Evolutionary conservation across 2,888 invertebrate species (phyloP), one percentile per base, ranked within the genome.

Genomic region (Merodon equestris): DNA sequence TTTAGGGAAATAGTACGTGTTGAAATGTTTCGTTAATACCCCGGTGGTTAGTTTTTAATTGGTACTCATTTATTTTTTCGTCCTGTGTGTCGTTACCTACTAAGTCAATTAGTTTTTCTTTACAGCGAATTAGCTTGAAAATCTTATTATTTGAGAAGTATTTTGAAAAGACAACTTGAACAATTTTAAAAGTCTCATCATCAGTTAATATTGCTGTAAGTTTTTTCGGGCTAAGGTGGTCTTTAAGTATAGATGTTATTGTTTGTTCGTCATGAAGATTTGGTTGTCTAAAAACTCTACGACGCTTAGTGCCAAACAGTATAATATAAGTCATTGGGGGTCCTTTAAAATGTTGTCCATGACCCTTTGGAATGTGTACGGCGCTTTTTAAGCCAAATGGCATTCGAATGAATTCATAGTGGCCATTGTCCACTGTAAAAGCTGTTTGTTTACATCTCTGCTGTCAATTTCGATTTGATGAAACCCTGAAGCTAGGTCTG

Each of bases 11-110:
- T n/a, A n/a, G n/a, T n/a, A n/a, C n/a, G n/a, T n/a, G n/a, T n/a
- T n/a, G n/a, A n/a, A n/a, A n/a, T n/a, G n/a, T n/a, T n/a, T n/a
- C 81, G 13, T 50, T 81, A 10, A 82, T 82, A 40, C 82, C 82
- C 18, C 82, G 47, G 42, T 82, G 82, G 57, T 83, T 82, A 2
- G 47, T 70, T 38, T 81, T 76, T 19, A 50, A 17, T 47, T 83
- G 83, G 27, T 73, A 82, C 9, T 81, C 58, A 9, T 61, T 71
- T 17, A 82, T 83, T 9, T 77, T 18, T 75, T 70, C 50, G 18
- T 82, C 83, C 57, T 83, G 83, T 14, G 81, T 50, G 47, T 82
- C 83, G 9, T 7, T 34, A 9, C 15, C 17, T 2, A 34, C 15
- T 34, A 57, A 19, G 17, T 57, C 45, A 1, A 1, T 15, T 45